Evolutionary conservation across 2,113 vertebrate genomes (phyloP).

Genomic region (Edolisoma coerulescens): DNA sequence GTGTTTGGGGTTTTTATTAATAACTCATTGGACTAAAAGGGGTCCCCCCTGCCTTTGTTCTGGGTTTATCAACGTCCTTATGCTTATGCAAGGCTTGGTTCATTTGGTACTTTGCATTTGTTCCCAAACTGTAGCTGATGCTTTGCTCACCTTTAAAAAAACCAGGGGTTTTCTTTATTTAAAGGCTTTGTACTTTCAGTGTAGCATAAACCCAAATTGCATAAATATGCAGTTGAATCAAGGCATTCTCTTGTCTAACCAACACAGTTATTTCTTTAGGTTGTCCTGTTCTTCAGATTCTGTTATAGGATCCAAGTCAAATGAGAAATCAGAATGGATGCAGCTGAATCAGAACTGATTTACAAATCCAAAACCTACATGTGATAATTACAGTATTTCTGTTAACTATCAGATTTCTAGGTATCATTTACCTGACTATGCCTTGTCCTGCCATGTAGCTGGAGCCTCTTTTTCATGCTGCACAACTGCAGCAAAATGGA

Average conservation of each 20-base stretch:
- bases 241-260: not conserved
- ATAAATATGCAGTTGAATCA: not conserved
- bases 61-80: not conserved
- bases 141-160: not conserved
- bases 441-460: not conserved
- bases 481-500: not conserved
- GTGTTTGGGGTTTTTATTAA: not conserved
- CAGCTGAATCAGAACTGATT: not conserved
- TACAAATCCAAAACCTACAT: not conserved
- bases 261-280: not conserved
- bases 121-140: not conserved
- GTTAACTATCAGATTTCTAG: not conserved
- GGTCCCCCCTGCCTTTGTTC: not conserved
- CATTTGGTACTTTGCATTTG: not conserved
- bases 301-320: not conserved
- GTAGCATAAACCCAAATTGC: not conserved
- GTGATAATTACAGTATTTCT: not conserved
- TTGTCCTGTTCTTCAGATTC: not conserved
- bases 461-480: not conserved
- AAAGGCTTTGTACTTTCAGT: not conserved
- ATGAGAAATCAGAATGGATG: not conserved
- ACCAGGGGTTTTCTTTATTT: not conserved
- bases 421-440: not conserved
- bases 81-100: rapidly evolving
- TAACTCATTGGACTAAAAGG: not conserved